These are phyloP conservation scores for Athalia rosae DNA, from an alignment of 2,888 invertebrate genomes.

Conservation along the genomic window DNA sequence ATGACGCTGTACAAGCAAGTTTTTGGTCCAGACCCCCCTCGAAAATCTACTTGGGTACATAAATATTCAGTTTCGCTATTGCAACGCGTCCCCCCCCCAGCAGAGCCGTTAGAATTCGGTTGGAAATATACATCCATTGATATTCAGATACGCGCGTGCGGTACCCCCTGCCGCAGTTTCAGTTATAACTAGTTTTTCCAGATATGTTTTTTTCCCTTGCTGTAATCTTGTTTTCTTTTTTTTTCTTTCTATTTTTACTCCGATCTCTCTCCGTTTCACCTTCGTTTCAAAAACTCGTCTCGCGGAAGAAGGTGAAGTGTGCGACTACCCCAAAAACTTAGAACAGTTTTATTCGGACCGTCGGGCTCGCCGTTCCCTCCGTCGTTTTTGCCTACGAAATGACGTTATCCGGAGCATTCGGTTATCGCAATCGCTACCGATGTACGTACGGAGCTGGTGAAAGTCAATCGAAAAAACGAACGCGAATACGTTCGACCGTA, in stretches of 20 bases:
- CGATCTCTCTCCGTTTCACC: too few species aligned
- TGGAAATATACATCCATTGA: constrained; percentile 56
- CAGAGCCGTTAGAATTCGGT: too few species aligned
- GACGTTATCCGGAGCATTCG: too few species aligned
- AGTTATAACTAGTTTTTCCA: too few species aligned
- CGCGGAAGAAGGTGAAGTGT: too few species aligned
- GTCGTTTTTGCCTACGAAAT: too few species aligned
- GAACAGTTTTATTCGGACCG: not conserved
- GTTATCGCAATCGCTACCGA: not conserved
- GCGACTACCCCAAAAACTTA: not conserved
- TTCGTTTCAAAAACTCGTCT: too few species aligned
- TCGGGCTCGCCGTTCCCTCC: not conserved
- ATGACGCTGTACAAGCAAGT: not conserved
- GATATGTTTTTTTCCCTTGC: too few species aligned
- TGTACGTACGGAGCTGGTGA: not conserved
- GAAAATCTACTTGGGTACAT: constrained; percentile 50
- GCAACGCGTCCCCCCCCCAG: not conserved
- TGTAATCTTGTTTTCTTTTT: too few species aligned
- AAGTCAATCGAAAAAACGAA: not conserved
- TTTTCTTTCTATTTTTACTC: too few species aligned
- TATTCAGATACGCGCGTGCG: constrained; percentile 62
- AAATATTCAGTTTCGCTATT: constrained; percentile 64
- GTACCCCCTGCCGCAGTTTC: constrained; percentile 39
- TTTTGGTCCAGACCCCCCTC: not conserved
- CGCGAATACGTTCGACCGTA: too few species aligned